A percentile compares a stretch with the other conserved stretches of the same genome.
Evolutionary conservation across 2,113 vertebrate genomes (phyloP).

Genomic region (Cynocephalus volans): DNA sequence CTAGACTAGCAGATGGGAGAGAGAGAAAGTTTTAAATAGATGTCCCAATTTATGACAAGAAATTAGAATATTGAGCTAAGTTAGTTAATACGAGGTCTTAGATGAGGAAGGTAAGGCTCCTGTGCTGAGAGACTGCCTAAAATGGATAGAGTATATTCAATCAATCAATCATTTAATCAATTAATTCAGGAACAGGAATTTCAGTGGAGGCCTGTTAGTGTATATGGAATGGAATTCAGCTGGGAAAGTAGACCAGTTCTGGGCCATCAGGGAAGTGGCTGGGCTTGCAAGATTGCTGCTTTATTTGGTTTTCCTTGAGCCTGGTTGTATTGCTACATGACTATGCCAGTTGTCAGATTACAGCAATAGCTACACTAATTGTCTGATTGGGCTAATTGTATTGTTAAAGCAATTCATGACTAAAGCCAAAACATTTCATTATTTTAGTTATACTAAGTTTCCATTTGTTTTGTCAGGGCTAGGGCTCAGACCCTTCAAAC

Average conservation of each 20-base stretch:
- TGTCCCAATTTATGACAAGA: background rate
- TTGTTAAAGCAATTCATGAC: no score
- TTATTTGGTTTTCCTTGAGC: constrained; percentile 7
- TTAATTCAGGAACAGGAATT: background rate
- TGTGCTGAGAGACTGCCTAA: background rate
- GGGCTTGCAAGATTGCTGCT: constrained; percentile 4
- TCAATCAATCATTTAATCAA: background rate
- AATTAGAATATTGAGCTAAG: background rate
- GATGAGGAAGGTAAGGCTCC: background rate
- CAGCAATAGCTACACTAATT: no score
- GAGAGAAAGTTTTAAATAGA: background rate
- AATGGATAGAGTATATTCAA: background rate
- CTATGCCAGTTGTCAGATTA: no score
- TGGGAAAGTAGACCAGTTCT: background rate
- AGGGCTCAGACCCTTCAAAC: no score
- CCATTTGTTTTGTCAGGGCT: no score
- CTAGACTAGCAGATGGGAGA: background rate
- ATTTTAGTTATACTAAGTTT: no score
- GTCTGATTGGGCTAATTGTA: no score
- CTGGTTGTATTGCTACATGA: background rate
- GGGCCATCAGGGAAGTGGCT: background rate
- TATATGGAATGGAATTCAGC: background rate
- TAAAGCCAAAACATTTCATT: no score
- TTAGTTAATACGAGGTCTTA: background rate
- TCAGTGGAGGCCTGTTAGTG: background rate